Base-by-base conservation (phyloP, 2,888 invertebrate species). In the Aporophyla lueneburgensis region DNA sequence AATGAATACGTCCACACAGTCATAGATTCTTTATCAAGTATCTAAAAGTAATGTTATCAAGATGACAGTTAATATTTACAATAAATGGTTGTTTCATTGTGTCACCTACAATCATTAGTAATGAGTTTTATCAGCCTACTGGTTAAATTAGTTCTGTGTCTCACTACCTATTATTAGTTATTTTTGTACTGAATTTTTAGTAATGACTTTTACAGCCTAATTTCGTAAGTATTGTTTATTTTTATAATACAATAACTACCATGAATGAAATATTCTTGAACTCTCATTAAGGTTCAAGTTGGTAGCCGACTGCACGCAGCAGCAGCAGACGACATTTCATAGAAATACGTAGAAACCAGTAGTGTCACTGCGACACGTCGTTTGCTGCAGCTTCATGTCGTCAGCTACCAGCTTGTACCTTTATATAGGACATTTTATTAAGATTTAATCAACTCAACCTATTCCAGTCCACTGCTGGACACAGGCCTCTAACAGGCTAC, bases 51-150 rank as follows among this genome's bases (percentile, higher is more conserved):
- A 49, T 46, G 46, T 27, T n/a, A 69, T 62, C 69, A 16, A 69
- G 49, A 53, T 70, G 79, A 78, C 62, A 51, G 10, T 70, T 78
- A 66, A 56, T 51, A 62, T 62, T 78, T 53, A 70, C 21, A 79
- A 79, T 40, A 53, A 51, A 75, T 74, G 2, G 21, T 5, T 43
- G 21, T 71, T 63, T 71, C 24, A 33, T 78, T 40, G 33, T 65
- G 62, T 71, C 56, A 61, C 51, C 21, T 53, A 58, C 24, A 54
- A 54, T 63, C 12, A 80, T 71, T 65, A 72, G 12, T 80, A n/a
- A 80, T 59, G 21, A 53, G 24, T 53, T 77, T 40, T 49, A 78
- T 49, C n/a, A 24, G 33, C 43, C 59, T 51, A 59, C 51, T 76
- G 19, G 21, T 61, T 67, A 1, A 53, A 67, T 67, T 46, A 51